Base-by-base conservation (phyloP, 2,113 vertebrate species). In the Neolamprologus fasciatus region DNA sequence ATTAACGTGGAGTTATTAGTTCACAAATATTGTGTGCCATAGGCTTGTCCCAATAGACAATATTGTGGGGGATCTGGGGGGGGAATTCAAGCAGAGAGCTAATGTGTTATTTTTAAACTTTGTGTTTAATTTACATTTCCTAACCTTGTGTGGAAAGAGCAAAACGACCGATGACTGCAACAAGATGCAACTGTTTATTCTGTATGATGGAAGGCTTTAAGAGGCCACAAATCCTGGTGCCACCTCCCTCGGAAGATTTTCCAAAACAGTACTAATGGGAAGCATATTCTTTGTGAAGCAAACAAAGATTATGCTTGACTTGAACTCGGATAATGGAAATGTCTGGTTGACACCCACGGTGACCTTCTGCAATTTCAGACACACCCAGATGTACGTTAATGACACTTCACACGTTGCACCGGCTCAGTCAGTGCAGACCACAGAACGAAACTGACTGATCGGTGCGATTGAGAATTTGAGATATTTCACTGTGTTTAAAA, bases 191-290 rank as follows among this genome's bases (percentile, higher is more conserved):
- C 21, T 28, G 45, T 82, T 78, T 66, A 37, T 17, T 54, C 26
- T 47, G 45, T 28, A 4, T 63, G 53, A 73, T 10, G 21, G 35
- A 68, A 53, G 58, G 81, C 63, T 61, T 66, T 16, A 35, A 76
- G 81, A 12, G 35, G 84, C 9, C 40, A 14, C 33, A 7, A 31
- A 16, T 80, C 58, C 82, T 73, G 58, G 47, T 23, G 23, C 11
- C 80, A 23, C 42, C 50, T 47, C 50, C 81, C 82, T 84, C 40
- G 13, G 84, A 89, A 89, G 21, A 81, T 11, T 37, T 54, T 57
- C 47, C 54, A 35, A 86, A 68, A 88, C 37, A 83, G 21, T 33
- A 80, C 50, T 61, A 31, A 42, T 14, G 47, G 5, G 17, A 80
- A 35, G 23, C n/a, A 57, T 81, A 35, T n/a, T 13, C 73, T 42